Evolutionary conservation across 1,140 invertebrate genomes (phyloP).

Genomic region (Ridgeia piscesae): DNA sequence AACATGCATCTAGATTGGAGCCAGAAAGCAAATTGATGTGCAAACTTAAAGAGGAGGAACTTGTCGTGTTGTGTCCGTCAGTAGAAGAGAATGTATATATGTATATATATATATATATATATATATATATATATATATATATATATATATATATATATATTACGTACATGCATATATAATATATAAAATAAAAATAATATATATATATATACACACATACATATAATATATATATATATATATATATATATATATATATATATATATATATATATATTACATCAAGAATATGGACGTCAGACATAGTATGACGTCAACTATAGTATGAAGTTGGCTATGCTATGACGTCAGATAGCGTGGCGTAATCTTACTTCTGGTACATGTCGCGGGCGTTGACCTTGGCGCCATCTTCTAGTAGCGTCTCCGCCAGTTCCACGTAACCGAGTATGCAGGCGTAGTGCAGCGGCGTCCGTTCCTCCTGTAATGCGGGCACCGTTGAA

Average conservation of each 20-base stretch:
- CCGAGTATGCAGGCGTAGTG: conserved; percentile 47
- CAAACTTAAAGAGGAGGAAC: no score
- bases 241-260: background rate
- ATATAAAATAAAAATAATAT: conserved; percentile 1
- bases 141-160: background rate
- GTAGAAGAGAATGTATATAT: no score
- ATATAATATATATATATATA: conserved; percentile 1
- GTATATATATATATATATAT: no score
- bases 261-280: background rate
- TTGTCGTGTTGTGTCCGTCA: no score
- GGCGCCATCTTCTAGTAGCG: conserved; percentile 51
- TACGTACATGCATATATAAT: background rate
- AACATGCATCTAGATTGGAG: no score
- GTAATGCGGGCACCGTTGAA: conserved; percentile 17
- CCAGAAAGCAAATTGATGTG: no score
- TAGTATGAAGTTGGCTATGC: no score
- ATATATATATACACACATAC: background rate
- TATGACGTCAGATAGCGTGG: background rate
- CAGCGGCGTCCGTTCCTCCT: conserved; percentile 49
- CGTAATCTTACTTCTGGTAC: conserved; percentile 39
- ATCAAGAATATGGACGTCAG: no score
- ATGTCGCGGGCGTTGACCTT: conserved; percentile 45
- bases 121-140: background rate
- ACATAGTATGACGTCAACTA: no score
- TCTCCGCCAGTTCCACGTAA: conserved; percentile 44